Evolutionary conservation across 53 echinoderm and acorn worm species (phyloP), one percentile per base, ranked within the genome.

Genomic region (Temnopleurus reevesii): DNA sequence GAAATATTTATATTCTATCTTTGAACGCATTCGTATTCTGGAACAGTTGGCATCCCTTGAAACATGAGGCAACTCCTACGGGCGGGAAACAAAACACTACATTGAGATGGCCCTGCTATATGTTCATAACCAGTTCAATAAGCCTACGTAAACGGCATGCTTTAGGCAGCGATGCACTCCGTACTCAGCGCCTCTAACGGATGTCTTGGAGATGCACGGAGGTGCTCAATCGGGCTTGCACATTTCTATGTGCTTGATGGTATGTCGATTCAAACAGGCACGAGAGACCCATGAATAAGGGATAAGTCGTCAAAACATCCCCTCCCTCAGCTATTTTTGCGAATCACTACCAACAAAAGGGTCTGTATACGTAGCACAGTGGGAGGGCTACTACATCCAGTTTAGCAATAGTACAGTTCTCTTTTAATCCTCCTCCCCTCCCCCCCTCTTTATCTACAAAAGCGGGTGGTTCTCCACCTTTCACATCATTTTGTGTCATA

Each of bases 51-150:
- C n/a, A n/a, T n/a, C n/a, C n/a, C n/a, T n/a, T n/a, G n/a, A n/a
- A n/a, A n/a, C n/a, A 31, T 29, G 15, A 15, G 3, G 63, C 30
- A 31, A 13, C 15, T 21, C 8, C 30, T 63, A 0, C 17, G 51
- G 31, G 53, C 23, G n/a, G 56, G 83, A 83, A 34, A 55, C 83
- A 10, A 33, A 83, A 55, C 23, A 17, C 83, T 55, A 55, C 55
- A 85, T 85, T 59, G 57, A 46, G 45, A 28, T 85, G 86, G 86
- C 59, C 86, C 12, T 60, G 61, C 60, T 59, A 60, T 61, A 85
- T 60, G 61, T 85, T 85, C 61, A 61, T 61, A 85, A 85, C 86
- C 86, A 85, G 86, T 85, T 85, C 61, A 85, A 60, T 85, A 61
- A 85, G 45, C 86, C 86, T 60, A 85, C 61, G 43, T 85, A 85